Evolutionary conservation across 2,797 vertebrate genomes (phyloP).

Genomic region (Muscicapa comitata): DNA sequence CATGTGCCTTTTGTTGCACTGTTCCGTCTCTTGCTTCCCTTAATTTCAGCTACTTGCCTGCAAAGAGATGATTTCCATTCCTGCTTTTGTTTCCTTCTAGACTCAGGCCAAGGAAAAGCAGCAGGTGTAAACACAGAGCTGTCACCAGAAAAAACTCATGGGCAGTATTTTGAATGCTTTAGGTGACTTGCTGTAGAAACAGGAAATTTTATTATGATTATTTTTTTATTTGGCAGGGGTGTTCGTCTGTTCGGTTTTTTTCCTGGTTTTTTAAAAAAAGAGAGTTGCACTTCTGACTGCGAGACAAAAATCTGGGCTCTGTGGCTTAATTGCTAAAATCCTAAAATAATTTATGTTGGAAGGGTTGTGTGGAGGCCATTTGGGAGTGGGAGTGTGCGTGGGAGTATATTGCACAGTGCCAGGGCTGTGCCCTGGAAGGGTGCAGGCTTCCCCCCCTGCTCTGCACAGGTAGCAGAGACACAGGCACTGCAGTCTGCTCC

Average conservation of each 20-base stretch:
- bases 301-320: not conserved
- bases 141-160: not conserved
- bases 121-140: not conserved
- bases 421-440: not conserved
- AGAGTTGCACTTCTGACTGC: not conserved
- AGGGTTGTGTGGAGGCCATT: not conserved
- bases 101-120: not conserved
- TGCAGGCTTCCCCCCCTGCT: not conserved
- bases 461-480: not conserved
- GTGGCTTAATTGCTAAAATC: not conserved
- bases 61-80: not conserved
- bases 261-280: not conserved
- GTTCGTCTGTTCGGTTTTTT: fast-evolving
- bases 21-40: not conserved
- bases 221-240: not conserved
- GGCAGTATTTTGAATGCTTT: not conserved
- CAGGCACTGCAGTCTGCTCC: not conserved
- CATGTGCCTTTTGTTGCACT: not conserved
- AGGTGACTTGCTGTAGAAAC: not conserved
- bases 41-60: not conserved
- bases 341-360: not conserved
- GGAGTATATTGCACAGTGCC: not conserved
- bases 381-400: not conserved
- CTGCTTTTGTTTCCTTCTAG: not conserved
- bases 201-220: not conserved